Evolutionary conservation across 1,140 invertebrate species (phyloP).

Genomic region (Aphis gossypii): DNA sequence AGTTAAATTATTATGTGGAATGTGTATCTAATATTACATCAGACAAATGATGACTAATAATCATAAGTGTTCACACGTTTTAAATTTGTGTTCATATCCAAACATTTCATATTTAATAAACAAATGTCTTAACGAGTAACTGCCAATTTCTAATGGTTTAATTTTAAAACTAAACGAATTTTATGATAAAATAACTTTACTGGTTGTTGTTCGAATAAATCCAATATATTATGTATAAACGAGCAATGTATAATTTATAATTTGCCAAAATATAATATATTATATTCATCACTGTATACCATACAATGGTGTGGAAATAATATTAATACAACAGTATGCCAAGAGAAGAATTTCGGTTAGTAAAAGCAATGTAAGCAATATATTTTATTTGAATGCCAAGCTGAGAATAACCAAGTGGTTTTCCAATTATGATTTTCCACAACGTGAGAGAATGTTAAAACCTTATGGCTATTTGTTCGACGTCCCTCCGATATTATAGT

Average conservation of each 20-base stretch:
- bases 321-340: not conserved
- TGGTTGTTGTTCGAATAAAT: not conserved
- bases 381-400: not conserved
- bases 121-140: too few species aligned
- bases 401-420: not conserved
- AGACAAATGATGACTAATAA: too few species aligned
- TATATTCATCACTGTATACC: not conserved
- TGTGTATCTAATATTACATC: too few species aligned
- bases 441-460: conserved; percentile 31
- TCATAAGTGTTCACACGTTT: too few species aligned
- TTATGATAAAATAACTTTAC: not conserved
- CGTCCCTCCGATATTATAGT: not conserved
- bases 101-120: too few species aligned
- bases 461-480: not conserved
- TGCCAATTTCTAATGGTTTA: too few species aligned
- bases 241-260: not conserved
- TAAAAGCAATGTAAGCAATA: not conserved
- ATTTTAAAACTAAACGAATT: too few species aligned
- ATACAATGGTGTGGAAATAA: not conserved
- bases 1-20: too few species aligned
- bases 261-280: not conserved
- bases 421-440: not conserved
- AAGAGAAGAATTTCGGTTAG: not conserved
- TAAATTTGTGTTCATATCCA: too few species aligned
- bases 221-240: not conserved